Evolutionary conservation across 64 coral and sea anemone genomes (phyloP).

Genomic region (Stylophora pistillata): DNA sequence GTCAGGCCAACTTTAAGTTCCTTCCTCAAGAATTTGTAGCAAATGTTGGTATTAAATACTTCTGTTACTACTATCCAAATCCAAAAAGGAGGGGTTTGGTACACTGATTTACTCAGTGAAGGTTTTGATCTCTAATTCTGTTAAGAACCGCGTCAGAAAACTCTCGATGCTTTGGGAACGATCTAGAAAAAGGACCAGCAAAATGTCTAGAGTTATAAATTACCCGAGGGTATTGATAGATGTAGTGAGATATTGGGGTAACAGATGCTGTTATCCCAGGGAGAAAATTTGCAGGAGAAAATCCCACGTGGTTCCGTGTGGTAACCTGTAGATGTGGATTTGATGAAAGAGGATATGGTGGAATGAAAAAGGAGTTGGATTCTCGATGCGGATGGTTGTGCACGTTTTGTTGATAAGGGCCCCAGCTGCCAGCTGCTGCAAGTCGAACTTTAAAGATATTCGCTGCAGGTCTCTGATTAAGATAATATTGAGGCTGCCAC

Average conservation of each 20-base stretch:
- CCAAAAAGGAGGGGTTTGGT: too few relatives aligned
- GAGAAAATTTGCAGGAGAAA: neutral
- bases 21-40: too few relatives aligned
- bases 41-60: too few relatives aligned
- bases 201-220: neutral
- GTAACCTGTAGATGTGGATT: neutral
- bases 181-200: neutral
- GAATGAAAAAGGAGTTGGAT: slow-evolving; percentile 11
- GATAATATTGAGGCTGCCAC: slow-evolving; percentile 7
- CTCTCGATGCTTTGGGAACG: neutral
- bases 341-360: neutral
- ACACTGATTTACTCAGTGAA: neutral
- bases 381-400: neutral
- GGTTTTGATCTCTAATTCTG: neutral
- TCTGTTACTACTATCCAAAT: too few relatives aligned
- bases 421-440: neutral
- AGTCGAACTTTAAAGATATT: neutral
- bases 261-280: neutral
- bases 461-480: neutral
- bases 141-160: slow-evolving; percentile 22
- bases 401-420: neutral
- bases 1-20: too few relatives aligned
- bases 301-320: neutral
- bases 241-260: neutral
- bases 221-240: neutral